Evolutionary conservation across 2,888 invertebrate species (phyloP), one percentile per base, ranked within the genome.

Genomic region (Leuctra nigra): DNA sequence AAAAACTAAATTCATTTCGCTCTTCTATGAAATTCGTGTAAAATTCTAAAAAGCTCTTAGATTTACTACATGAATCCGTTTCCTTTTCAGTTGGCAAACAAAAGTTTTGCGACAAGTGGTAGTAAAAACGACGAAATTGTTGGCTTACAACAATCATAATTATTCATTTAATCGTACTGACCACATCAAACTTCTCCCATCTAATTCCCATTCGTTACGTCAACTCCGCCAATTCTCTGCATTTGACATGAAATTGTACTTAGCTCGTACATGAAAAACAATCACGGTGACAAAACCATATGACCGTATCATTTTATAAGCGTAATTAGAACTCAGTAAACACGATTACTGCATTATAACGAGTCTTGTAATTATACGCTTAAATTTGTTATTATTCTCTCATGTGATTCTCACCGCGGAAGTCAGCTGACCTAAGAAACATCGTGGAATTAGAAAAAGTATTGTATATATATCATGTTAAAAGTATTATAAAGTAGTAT

Each of bases 341-440:
- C 55, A 55, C 18, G 47, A 48, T 55, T 55, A 50, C 44, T 50
- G 48, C 55, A 55, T 55, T 55, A 55, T 55, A 48, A 48, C 20
- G 48, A 48, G 46, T 48, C 29, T 25, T n/a, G 16, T 44, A 44
- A 29, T 25, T 48, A 48, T 25, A 33, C 3, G 20, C 14, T 48
- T 25, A 48, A 48, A 33, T 50, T 14, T 35, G 50, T 50, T 50
- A 50, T 50, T 50, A 50, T 50, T 35, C 22, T 35, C 50, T 35
- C 50, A 50, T 35, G 41, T 4, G 50, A 33, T 50, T 35, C 22
- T 50, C n/a, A 50, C 35, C 35, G 33, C 16, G 50, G 33, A 50
- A 35, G 33, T 35, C n/a, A 20, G 14, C 6, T 48, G 48, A 33
- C 29, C 48, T 16, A 48, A n/a, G 48, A 14, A 48, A 48, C 25